Evolutionary conservation across 2,113 vertebrate species (phyloP).

Genomic region (Larimichthys polyactis): DNA sequence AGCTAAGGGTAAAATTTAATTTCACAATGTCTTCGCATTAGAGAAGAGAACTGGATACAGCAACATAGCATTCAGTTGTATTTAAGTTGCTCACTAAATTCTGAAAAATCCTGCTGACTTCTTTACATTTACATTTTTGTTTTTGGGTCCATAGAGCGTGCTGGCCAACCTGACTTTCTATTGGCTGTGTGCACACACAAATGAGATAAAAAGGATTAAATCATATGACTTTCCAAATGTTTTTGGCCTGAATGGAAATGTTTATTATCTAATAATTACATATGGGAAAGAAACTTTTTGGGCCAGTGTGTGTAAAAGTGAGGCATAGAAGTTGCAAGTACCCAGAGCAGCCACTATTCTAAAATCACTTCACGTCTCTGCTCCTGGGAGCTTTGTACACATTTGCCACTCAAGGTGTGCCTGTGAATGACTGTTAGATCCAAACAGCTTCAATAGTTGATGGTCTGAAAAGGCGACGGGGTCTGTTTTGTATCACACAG

Average conservation of each 20-base stretch:
- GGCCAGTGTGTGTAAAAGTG: not conserved
- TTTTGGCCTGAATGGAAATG: not conserved
- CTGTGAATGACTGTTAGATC: conserved; percentile 24
- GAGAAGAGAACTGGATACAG: not conserved
- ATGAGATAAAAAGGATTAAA: not conserved
- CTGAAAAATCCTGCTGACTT: not conserved
- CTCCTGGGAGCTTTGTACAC: not conserved
- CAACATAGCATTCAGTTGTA: too few relatives aligned
- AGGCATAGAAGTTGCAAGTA: not conserved
- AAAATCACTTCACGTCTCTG: not conserved
- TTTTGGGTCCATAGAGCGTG: too few relatives aligned
- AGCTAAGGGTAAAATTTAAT: conserved; percentile 4
- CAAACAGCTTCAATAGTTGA: conserved; percentile 15
- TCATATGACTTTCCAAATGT: not conserved
- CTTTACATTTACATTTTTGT: too few relatives aligned
- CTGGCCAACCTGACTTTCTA: not conserved
- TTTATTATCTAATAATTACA: not conserved
- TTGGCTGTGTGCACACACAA: not conserved
- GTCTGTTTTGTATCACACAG: conserved; percentile 63
- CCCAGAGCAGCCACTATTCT: not conserved
- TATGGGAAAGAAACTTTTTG: not conserved
- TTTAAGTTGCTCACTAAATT: too few relatives aligned
- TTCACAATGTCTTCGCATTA: not conserved
- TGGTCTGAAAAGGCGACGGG: conserved; percentile 38
- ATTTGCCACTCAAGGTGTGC: conserved; percentile 11